phyloP scores from a whole-genome alignment of 2,797 vertebrate species.

The Buceros bicornis region DNA sequence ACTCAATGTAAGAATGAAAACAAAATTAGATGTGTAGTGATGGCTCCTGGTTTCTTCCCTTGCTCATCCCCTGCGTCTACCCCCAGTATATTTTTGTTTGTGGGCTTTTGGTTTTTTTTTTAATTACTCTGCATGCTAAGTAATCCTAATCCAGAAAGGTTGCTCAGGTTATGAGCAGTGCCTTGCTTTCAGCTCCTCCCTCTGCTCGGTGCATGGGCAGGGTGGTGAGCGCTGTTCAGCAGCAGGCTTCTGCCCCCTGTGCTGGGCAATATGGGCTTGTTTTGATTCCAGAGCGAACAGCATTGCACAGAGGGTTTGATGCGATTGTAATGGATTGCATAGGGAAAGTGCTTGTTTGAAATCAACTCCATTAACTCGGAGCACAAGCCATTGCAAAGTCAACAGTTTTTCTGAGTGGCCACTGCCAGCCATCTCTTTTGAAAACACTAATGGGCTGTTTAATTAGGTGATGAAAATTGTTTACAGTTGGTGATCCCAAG shows the following conservation, averaged over 20 bases:
- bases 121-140: neutral
- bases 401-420: conserved; percentile 75
- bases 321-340: conserved; percentile 53
- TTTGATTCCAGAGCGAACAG: conserved; percentile 19
- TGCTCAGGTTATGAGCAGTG: neutral
- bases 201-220: neutral
- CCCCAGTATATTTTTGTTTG: neutral
- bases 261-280: neutral
- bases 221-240: neutral
- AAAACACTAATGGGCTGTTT: conserved; percentile 79
- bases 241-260: neutral
- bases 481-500: conserved; percentile 77
- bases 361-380: conserved; percentile 73
- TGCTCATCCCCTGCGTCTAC: neutral
- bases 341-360: conserved; percentile 68
- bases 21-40: neutral
- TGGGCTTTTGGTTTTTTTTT: neutral
- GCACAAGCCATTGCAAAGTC: conserved; percentile 79
- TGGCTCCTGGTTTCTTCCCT: neutral
- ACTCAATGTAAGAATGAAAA: neutral
- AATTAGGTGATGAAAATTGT: conserved; percentile 81
- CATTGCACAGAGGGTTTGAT: conserved; percentile 32
- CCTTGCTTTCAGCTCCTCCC: neutral
- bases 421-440: conserved; percentile 69
- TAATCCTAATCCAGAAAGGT: neutral